These are phyloP conservation scores for Microplitis demolitor DNA, from an alignment of 1,140 invertebrate species.

Conservation along the genomic window DNA sequence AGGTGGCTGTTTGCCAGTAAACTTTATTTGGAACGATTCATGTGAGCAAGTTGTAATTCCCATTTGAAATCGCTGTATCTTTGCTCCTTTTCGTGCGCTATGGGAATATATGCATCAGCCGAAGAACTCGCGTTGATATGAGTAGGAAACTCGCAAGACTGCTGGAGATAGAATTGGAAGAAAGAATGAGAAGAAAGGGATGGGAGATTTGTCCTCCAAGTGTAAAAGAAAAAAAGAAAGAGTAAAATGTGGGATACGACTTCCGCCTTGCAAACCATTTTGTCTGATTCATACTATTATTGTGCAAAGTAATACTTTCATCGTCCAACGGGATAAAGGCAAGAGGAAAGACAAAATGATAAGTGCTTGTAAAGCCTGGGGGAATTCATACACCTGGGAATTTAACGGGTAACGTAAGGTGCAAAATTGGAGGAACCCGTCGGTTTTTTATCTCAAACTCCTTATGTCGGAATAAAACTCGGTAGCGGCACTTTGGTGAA, in stretches of 20 bases:
- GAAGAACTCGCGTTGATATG: too few relatives aligned
- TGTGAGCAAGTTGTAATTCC: constrained; percentile 29
- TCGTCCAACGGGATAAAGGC: background rate
- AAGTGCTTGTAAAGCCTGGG: constrained; percentile 8
- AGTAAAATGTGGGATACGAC: background rate
- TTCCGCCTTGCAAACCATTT: background rate
- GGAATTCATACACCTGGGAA: constrained; percentile 22
- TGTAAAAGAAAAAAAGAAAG: background rate
- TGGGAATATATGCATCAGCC: constrained; percentile 19
- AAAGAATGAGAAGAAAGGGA: background rate
- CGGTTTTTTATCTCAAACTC: background rate
- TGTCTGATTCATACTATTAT: constrained; percentile 25
- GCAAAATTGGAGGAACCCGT: constrained; percentile 21
- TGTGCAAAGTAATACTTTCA: constrained; percentile 17
- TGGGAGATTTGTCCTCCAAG: constrained; percentile 5
- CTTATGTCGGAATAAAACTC: background rate
- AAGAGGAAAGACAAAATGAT: constrained; percentile 9
- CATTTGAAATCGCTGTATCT: constrained; percentile 28
- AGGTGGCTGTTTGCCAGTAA: constrained; percentile 32
- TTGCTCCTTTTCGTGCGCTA: constrained; percentile 15
- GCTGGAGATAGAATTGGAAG: too few relatives aligned
- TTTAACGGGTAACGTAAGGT: constrained; percentile 4
- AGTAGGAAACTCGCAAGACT: too few relatives aligned
- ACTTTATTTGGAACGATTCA: constrained; percentile 26
- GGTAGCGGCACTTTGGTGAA: constrained; percentile 10